Percentiles rank a stretch among this genome's conserved stretches.
Evolutionary conservation across 1,140 invertebrate species (phyloP).

Genomic region (Zaprionus vittiger): DNA sequence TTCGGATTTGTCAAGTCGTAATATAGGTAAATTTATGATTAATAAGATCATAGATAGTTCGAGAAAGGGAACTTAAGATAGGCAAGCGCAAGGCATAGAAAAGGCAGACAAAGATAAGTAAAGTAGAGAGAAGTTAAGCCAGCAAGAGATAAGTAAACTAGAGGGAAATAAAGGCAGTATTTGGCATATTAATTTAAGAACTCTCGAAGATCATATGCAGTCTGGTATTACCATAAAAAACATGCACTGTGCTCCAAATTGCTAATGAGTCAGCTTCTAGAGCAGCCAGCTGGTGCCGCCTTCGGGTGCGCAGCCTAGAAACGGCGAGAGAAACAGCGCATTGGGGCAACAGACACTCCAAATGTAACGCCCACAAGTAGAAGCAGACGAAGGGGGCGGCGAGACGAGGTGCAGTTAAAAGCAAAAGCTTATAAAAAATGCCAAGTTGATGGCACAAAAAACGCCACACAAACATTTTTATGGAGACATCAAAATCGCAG

Average conservation of each 20-base stretch:
- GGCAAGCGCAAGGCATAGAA: not conserved
- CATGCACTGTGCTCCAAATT: not conserved
- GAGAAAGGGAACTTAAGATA: not conserved
- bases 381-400: constrained; percentile 11
- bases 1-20: constrained; percentile 1
- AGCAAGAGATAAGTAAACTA: not conserved
- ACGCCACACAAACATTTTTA: constrained; percentile 57
- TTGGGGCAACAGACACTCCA: constrained; percentile 23
- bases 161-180: not conserved
- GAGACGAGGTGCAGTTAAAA: constrained; percentile 52
- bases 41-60: constrained; percentile 9
- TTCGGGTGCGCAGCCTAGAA: constrained; percentile 6
- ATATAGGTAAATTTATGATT: constrained; percentile 21
- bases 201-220: not conserved
- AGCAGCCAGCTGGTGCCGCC: not conserved
- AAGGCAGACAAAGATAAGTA: not conserved
- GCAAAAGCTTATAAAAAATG: constrained; percentile 62
- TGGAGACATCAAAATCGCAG: constrained; percentile 72
- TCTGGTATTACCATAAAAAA: constrained; percentile 3
- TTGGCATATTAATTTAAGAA: constrained; percentile 2
- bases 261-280: constrained; percentile 28
- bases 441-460: constrained; percentile 37
- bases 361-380: constrained; percentile 41
- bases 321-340: not conserved
- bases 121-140: not conserved